Percentiles rank a stretch among this genome's conserved stretches.
These are phyloP conservation scores for Nibea albiflora DNA, from an alignment of 2,113 vertebrate species.

Conservation along the genomic window DNA sequence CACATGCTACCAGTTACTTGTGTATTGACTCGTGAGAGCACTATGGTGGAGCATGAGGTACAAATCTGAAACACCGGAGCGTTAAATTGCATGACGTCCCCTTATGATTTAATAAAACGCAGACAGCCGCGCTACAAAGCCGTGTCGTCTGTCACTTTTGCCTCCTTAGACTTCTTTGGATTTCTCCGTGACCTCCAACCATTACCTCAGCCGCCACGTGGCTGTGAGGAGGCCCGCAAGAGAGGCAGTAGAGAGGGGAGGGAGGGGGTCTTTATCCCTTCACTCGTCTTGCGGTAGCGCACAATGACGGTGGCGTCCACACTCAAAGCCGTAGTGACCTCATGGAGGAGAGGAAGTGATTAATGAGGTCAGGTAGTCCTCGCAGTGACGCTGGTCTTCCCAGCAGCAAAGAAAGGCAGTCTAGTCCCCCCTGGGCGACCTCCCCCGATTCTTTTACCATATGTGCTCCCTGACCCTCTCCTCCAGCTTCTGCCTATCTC, in stretches of 20 bases:
- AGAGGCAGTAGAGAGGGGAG: constrained; percentile 13
- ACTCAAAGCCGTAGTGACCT: constrained; percentile 71
- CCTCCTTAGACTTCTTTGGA: constrained; percentile 43
- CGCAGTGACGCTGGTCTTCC: constrained; percentile 75
- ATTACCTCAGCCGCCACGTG: constrained; percentile 77
- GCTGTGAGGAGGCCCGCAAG: constrained; percentile 51
- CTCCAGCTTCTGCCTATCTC: constrained; percentile 38
- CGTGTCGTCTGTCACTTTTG: constrained; percentile 63
- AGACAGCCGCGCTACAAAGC: constrained; percentile 54
- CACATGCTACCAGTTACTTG: constrained; percentile 83
- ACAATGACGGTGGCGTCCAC: constrained; percentile 43
- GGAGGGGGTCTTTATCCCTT: constrained; percentile 58
- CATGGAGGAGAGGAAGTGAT: constrained; percentile 82
- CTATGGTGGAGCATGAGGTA: constrained; percentile 62
- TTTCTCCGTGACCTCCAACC: constrained; percentile 69
- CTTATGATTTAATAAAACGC: constrained; percentile 77
- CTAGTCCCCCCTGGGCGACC: constrained; percentile 64
- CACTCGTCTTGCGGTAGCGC: constrained; percentile 57
- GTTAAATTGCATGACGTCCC: constrained; percentile 75
- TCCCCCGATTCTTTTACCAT: constrained; percentile 79
- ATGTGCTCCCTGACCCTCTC: constrained; percentile 80
- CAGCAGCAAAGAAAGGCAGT: constrained; percentile 71
- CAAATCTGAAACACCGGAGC: constrained; percentile 72
- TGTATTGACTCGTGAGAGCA: constrained; percentile 60
- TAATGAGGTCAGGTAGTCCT: constrained; percentile 82